Evolutionary conservation across 2,797 vertebrate genomes (phyloP), one percentile per base, ranked within the genome.

Genomic region (Champsocephalus gunnari): DNA sequence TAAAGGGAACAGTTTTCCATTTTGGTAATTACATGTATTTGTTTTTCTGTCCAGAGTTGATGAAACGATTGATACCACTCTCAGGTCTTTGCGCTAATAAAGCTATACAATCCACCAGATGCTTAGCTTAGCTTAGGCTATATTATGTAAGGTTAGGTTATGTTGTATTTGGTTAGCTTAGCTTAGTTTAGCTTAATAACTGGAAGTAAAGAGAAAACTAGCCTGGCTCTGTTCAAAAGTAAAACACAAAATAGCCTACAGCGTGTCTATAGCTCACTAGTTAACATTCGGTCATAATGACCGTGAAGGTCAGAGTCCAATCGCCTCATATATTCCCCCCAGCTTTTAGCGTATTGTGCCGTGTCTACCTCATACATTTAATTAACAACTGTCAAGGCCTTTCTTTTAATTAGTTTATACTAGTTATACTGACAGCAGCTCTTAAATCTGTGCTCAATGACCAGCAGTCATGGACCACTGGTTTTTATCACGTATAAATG

Each of bases 401-500:
- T 76, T 70, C 47, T 48, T 71, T 79, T 59, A 80, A 79, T 83
- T 82, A 66, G 41, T 68, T 17, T 61, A 19, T 66, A 28, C 49
- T 4, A 28, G 64, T 24, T 70, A 13, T 68, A 53, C 41, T 19
- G 60, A 79, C 59, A 74, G 34, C 63, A 73, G 60, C 68, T 78
- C 53, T 82, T 45, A 82, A 72, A 83, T 80, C 60, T 66, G 65
- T 55, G 63, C 73, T 82, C 64, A 79, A 54, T 75, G 69, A 74
- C 68, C 59, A 71, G 59, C 72, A 72, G 81, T 81, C 73, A 84
- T 24, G 71, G 75, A 58, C 66, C 80, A 68, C 53, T 73, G 51
- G 50, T 88, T 88, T 28, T 86, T 81, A 87, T 86, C 48, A 67
- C 75, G 50, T 70, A 71, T 66, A 82, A 87, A 83, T 75, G 65